phyloP scores from a whole-genome alignment of 2,888 invertebrate species.

The Caprella mutica region DNA sequence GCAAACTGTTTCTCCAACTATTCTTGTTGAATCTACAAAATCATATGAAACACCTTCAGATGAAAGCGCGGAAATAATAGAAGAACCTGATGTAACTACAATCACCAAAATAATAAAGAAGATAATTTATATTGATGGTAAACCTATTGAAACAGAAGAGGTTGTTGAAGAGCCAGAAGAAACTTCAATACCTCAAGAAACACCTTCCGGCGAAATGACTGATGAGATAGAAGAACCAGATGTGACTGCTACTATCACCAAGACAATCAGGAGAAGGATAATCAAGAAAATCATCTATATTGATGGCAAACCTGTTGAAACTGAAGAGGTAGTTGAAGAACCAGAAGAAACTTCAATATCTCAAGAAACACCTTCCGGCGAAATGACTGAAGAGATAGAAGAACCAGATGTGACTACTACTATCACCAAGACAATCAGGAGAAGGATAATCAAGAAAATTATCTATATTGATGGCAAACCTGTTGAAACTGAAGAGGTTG shows the following conservation, averaged over 20 bases:
- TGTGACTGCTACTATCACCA: not conserved
- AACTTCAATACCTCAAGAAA: not conserved
- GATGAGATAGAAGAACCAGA: slow-evolving; percentile 13
- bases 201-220: slow-evolving; percentile 5
- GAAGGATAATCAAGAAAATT: slow-evolving; percentile 12
- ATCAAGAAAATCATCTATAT: slow-evolving; percentile 8
- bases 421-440: not conserved
- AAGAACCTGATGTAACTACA: not conserved
- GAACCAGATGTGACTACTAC: slow-evolving; percentile 9
- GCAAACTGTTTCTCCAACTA: not conserved
- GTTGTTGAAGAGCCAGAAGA: not conserved
- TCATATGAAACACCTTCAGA: not conserved
- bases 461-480: slow-evolving; percentile 11
- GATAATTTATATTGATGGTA: slow-evolving; percentile 15
- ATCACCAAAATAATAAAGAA: slow-evolving; percentile 9
- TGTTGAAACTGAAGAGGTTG: slow-evolving; percentile 12
- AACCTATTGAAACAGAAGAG: slow-evolving; percentile 16
- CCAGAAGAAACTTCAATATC: not conserved
- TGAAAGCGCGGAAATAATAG: not conserved
- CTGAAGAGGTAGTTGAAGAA: slow-evolving; percentile 11
- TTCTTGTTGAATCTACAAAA: not conserved
- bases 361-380: not conserved
- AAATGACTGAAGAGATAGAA: not conserved
- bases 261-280: not conserved
- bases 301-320: slow-evolving; percentile 18